A percentile compares a stretch with the other conserved stretches of the same genome.
phyloP scores from a whole-genome alignment of 2,113 vertebrate species.

The Sapajus apella region DNA sequence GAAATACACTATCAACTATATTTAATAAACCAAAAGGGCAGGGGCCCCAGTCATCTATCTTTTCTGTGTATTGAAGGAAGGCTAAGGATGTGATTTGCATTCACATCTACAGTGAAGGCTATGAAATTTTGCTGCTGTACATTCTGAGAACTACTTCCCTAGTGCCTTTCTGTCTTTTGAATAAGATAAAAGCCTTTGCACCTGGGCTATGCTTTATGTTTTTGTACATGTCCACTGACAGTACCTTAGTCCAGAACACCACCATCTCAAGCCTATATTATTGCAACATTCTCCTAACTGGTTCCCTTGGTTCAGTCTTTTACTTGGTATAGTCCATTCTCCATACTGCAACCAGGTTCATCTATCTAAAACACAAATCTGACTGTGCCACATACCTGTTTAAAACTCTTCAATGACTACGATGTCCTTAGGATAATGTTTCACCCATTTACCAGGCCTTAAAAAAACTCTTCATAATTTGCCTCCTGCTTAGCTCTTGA shows the following conservation, averaged over 20 bases:
- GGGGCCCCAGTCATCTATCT: background rate
- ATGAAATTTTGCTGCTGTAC: background rate
- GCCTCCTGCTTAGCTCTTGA: background rate
- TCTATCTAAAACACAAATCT: background rate
- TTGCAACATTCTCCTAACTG: constrained; percentile 6
- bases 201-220: background rate
- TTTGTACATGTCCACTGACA: background rate
- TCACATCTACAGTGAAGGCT: background rate
- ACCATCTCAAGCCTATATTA: background rate
- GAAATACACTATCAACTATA: constrained; percentile 1
- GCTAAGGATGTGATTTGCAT: background rate
- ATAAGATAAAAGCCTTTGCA: constrained; percentile 54
- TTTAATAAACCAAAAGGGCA: background rate
- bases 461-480: background rate
- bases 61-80: background rate
- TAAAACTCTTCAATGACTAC: background rate
- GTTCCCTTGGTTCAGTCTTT: background rate
- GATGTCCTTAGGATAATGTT: background rate
- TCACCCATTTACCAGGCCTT: background rate
- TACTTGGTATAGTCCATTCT: constrained; percentile 27
- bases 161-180: background rate
- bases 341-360: background rate
- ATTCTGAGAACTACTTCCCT: constrained; percentile 38
- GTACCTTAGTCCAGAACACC: background rate
- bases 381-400: background rate